Percentiles rank a stretch among this genome's conserved stretches.
Evolutionary conservation across 2,113 vertebrate genomes (phyloP).

Genomic region (Psilopsiagon aurifrons): DNA sequence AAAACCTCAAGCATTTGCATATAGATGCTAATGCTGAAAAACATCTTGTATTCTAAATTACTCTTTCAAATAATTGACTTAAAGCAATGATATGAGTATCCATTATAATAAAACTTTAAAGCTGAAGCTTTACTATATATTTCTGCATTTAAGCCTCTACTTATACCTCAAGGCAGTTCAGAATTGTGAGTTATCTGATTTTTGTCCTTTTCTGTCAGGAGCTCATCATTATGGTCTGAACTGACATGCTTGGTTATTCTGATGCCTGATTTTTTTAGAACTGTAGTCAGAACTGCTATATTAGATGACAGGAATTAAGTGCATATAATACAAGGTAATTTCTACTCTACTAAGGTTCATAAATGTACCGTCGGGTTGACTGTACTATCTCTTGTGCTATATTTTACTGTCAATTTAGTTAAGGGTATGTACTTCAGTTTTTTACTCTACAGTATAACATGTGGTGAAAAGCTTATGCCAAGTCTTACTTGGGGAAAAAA

Average conservation of each 20-base stretch:
- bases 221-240: background rate
- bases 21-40: background rate
- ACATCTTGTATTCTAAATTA: background rate
- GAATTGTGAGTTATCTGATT: background rate
- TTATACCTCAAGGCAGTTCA: background rate
- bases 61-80: background rate
- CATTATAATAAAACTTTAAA: background rate
- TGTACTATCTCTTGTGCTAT: background rate
- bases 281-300: background rate
- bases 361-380: background rate
- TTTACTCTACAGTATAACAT: background rate
- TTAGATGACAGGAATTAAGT: conserved; percentile 15
- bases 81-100: background rate
- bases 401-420: background rate
- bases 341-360: background rate
- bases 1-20: background rate
- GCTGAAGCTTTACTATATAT: background rate
- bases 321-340: background rate
- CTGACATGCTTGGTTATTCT: background rate
- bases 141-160: background rate
- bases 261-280: background rate
- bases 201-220: background rate
- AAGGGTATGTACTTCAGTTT: background rate
- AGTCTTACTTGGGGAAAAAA: background rate
- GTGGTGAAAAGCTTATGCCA: background rate